Conservation (phyloP, 1,140 invertebrate genomes). For the Drosophila albomicans region DNA sequence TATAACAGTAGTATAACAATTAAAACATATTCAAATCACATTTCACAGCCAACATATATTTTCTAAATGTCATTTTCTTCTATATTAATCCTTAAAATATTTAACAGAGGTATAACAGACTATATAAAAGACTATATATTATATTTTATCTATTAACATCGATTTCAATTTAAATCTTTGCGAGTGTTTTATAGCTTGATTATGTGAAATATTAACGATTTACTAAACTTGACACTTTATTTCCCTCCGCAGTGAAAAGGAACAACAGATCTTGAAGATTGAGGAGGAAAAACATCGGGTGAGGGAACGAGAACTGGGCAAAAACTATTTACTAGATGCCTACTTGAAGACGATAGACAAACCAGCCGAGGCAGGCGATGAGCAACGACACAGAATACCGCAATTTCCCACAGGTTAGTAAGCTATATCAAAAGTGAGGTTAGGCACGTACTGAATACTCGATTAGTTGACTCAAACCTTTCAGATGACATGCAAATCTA, state of each 20-base stretch:
- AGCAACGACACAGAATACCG: slow-evolving; percentile 60
- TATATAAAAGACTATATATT: too few relatives aligned
- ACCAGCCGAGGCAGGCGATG: slow-evolving; percentile 63
- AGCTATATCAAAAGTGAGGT: slow-evolving; percentile 4
- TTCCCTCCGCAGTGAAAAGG: slow-evolving; percentile 88
- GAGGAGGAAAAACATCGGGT: slow-evolving; percentile 91
- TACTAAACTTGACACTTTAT: too few relatives aligned
- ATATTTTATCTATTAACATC: too few relatives aligned
- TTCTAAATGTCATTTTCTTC: too few relatives aligned
- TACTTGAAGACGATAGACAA: slow-evolving; percentile 88
- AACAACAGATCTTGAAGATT: slow-evolving; percentile 90
- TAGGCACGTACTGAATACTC: not conserved
- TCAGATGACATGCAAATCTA: slow-evolving; percentile 86
- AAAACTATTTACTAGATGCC: slow-evolving; percentile 92
- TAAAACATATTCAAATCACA: too few relatives aligned
- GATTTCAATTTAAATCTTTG: too few relatives aligned
- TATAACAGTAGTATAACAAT: too few relatives aligned
- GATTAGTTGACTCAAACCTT: slow-evolving; percentile 2
- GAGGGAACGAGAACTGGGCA: slow-evolving; percentile 90
- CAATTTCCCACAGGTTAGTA: slow-evolving; percentile 44
- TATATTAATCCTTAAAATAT: too few relatives aligned
- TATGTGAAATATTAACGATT: too few relatives aligned
- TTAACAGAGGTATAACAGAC: too few relatives aligned
- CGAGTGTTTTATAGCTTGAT: too few relatives aligned
- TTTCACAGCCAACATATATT: too few relatives aligned